A percentile compares a stretch with the other conserved stretches of the same genome.
phyloP scores from a whole-genome alignment of 2,888 invertebrate species.

The Chloroclystis v-ata region DNA sequence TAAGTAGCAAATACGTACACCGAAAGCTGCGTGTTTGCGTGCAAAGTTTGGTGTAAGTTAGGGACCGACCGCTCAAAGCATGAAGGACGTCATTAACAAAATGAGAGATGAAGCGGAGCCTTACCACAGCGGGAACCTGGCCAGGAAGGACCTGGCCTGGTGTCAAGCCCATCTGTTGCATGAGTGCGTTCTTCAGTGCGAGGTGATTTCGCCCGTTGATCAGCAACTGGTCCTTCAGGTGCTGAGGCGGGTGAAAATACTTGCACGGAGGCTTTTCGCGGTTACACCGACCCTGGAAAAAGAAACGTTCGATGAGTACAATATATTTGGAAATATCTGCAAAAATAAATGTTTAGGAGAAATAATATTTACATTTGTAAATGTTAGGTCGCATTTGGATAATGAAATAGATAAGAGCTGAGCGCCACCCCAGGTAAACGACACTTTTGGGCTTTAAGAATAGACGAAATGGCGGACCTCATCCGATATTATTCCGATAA shows the following conservation, averaged over 20 bases:
- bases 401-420: conserved; percentile 48
- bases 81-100: conserved; percentile 13
- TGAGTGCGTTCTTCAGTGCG: conserved; percentile 98
- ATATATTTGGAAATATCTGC: conserved; percentile 5
- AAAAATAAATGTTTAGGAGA: conserved; percentile 7
- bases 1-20: conserved; percentile 67
- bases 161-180: conserved; percentile 97
- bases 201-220: conserved; percentile 99
- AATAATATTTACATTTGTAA: conserved; percentile 9
- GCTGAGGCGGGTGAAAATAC: conserved; percentile 99
- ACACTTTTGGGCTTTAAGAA: conserved; percentile 46
- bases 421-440: conserved; percentile 39
- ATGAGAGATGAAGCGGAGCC: conserved; percentile 51
- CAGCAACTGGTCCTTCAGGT: conserved; percentile 99
- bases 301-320: conserved; percentile 19
- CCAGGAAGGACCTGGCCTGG: conserved; percentile 95
- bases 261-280: conserved; percentile 99
- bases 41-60: conserved; percentile 56
- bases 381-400: conserved; percentile 33
- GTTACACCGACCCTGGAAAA: conserved; percentile 98
- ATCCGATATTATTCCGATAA: conserved; percentile 64
- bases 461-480: conserved; percentile 57
- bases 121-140: conserved; percentile 95
- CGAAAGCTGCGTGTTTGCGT: conserved; percentile 72
- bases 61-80: conserved; percentile 73